Conservation (phyloP, 1,140 invertebrate genomes). For the Sminthurides bifidus region DNA sequence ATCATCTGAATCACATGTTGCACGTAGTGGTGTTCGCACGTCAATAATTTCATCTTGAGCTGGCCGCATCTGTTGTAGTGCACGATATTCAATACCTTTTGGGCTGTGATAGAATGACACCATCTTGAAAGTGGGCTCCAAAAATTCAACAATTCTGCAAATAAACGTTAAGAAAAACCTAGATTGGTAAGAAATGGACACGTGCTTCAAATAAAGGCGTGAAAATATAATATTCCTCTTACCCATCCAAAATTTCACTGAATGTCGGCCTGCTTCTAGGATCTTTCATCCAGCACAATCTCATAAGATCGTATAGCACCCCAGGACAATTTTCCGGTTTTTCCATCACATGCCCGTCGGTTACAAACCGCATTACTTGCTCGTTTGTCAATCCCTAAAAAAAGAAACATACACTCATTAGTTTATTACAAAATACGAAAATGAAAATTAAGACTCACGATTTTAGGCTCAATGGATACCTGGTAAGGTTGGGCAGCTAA, state of each 20-base stretch:
- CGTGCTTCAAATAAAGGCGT: constrained; percentile 10
- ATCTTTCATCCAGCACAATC: constrained; percentile 72
- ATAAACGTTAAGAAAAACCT: neutral
- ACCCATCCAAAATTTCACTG: constrained; percentile 52
- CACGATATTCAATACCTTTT: constrained; percentile 47
- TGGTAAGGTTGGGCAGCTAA: constrained; percentile 91
- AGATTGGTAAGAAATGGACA: neutral
- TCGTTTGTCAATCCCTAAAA: constrained; percentile 57
- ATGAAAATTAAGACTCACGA: neutral
- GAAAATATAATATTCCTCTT: no score
- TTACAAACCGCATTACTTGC: constrained; percentile 71
- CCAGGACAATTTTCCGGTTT: constrained; percentile 87
- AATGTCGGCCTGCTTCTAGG: constrained; percentile 66
- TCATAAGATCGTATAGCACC: constrained; percentile 76
- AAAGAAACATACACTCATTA: constrained; percentile 10
- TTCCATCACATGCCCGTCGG: constrained; percentile 81
- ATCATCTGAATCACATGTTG: constrained; percentile 10
- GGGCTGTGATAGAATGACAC: constrained; percentile 68
- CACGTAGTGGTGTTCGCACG: constrained; percentile 12
- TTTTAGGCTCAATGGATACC: constrained; percentile 42
- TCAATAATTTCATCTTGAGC: constrained; percentile 11
- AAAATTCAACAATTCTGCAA: constrained; percentile 46
- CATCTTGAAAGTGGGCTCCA: constrained; percentile 46
- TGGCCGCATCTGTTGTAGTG: constrained; percentile 17
- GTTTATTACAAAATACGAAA: neutral